Evolutionary conservation across 2,797 vertebrate species (phyloP).

Genomic region (Poecilia velifera): DNA sequence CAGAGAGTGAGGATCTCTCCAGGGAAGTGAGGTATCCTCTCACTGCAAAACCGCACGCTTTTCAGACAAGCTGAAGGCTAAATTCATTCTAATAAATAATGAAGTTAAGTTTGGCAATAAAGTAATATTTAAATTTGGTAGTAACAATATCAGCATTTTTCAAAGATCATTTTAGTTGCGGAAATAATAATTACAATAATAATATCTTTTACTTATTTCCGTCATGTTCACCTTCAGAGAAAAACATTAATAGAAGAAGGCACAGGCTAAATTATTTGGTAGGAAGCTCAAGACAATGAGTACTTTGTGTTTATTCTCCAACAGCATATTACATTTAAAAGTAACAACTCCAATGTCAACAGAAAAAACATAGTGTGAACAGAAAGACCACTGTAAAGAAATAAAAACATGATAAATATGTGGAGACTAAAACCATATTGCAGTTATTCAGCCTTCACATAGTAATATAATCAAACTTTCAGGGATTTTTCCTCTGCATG

Average conservation of each 20-base stretch:
- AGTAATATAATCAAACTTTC: neutral
- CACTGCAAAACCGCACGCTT: neutral
- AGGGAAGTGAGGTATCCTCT: neutral
- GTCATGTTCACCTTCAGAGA: neutral
- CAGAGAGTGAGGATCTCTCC: neutral
- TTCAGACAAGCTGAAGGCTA: neutral
- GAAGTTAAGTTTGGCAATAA: neutral
- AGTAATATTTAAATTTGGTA: neutral
- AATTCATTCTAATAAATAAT: neutral
- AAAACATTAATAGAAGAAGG: neutral
- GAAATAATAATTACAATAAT: neutral
- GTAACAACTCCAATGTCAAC: constrained; percentile 49
- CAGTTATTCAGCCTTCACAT: constrained; percentile 6
- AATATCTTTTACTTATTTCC: neutral
- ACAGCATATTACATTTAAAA: constrained; percentile 45
- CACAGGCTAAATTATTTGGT: neutral
- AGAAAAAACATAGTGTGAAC: constrained; percentile 30
- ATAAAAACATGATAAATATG: constrained; percentile 55
- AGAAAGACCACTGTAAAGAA: constrained; percentile 39
- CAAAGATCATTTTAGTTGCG: neutral
- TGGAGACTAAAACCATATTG: constrained; percentile 25
- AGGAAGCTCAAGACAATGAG: constrained; percentile 23
- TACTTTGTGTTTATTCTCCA: constrained; percentile 66
- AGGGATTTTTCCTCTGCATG: constrained; percentile 2
- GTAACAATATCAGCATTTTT: neutral